Conservation (phyloP, 1,140 invertebrate species). For the Maniola jurtina region DNA sequence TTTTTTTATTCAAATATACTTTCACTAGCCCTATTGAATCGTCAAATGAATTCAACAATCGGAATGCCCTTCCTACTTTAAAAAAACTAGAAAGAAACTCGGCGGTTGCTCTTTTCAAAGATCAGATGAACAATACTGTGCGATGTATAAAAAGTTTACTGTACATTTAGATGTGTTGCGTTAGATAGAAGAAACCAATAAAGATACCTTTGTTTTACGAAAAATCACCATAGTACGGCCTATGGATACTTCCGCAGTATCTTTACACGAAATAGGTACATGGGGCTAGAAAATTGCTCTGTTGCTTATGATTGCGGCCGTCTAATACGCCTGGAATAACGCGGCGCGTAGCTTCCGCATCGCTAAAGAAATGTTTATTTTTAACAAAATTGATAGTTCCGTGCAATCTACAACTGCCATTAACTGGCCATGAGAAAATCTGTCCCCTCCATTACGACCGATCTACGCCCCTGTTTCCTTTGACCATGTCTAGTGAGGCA, state of each 20-base stretch:
- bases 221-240: not conserved
- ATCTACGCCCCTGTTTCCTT: conserved; percentile 21
- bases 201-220: not conserved
- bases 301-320: conserved; percentile 59
- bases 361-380: conserved; percentile 64
- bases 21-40: no score
- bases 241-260: not conserved
- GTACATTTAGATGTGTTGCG: no score
- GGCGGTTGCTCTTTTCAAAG: no score
- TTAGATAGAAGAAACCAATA: not conserved
- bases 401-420: conserved; percentile 43
- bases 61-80: no score
- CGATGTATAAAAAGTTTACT: no score
- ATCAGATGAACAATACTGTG: no score
- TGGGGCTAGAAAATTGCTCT: conserved; percentile 55
- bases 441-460: conserved; percentile 35
- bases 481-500: conserved; percentile 7
- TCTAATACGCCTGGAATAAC: conserved; percentile 60
- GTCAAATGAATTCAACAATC: no score
- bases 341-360: conserved; percentile 60
- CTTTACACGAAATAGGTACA: not conserved
- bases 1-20: no score
- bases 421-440: conserved; percentile 45
- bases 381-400: conserved; percentile 60
- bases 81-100: no score